phyloP scores from a whole-genome alignment of 2,888 invertebrate species.

The Gasteruption jaculator region DNA sequence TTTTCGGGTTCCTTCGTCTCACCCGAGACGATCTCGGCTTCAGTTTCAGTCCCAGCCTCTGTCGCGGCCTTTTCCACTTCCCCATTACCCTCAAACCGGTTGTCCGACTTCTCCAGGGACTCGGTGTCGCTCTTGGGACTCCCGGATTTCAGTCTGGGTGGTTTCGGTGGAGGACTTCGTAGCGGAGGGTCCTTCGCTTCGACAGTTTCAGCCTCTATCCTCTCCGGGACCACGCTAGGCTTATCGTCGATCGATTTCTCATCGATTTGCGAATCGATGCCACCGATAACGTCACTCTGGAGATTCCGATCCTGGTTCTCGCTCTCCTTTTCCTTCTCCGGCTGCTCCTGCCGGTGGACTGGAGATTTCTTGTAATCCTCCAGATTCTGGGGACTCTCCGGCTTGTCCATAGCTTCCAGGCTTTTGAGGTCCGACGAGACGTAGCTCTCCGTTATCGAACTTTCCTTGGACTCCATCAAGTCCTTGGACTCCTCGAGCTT shows the following conservation, averaged over 20 bases:
- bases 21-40: constrained; percentile 2
- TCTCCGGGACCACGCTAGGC: too few species aligned
- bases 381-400: constrained; percentile 19
- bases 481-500: too few species aligned
- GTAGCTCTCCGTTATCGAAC: constrained; percentile 7
- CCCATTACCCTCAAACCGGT: constrained; percentile 16
- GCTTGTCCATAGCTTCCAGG: constrained; percentile 21
- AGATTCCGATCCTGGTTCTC: too few species aligned
- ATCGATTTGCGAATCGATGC: constrained; percentile 2
- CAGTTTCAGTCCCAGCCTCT: constrained; percentile 8
- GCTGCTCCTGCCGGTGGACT: too few species aligned
- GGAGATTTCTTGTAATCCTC: too few species aligned
- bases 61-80: constrained; percentile 17
- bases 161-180: constrained; percentile 50
- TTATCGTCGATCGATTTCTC: constrained; percentile 1
- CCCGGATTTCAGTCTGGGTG: constrained; percentile 51
- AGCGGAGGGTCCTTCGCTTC: constrained; percentile 18
- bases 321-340: neutral
- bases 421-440: constrained; percentile 9
- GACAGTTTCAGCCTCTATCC: constrained; percentile 18
- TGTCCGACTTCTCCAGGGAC: constrained; percentile 16
- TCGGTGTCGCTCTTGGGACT: constrained; percentile 46
- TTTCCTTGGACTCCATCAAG: too few species aligned
- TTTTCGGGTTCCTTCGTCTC: neutral
- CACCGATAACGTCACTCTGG: too few species aligned